Evolutionary conservation across 2,113 vertebrate species (phyloP), one percentile per base, ranked within the genome.

Genomic region (Rhizomys pruinosus): DNA sequence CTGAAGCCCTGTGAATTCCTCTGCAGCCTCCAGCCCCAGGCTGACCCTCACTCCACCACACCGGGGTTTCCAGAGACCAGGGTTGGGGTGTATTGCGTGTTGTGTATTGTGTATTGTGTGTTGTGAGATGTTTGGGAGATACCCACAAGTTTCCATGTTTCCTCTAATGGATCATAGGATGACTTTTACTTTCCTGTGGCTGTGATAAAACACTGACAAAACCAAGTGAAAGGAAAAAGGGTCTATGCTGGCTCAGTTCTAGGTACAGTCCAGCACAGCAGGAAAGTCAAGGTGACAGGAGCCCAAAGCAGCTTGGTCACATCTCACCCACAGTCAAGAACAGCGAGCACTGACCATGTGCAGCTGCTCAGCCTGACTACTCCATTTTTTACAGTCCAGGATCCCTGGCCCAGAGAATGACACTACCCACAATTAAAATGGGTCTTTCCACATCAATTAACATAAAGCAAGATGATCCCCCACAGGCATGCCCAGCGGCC

Each of bases 21-120:
- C 47, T 7, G 20, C 34, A 0, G 4, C 12, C 0, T 9, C 15
- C 7, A 6, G 19, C 2, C 11, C 23, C 9, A 11, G 3, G 15
- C 23, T 27, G 27, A 17, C n/a, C 71, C 29, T 37, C 47, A 42
- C 34, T 64, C 20, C 22, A 3, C 23, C 66, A 39, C 68, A 22
- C 47, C 1, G 37, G 57, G 4, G 74, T 15, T 37, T 42, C 73
- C 32, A 0, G 0, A 20, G 19, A 73, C 19, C 57, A 57, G 32
- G 22, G 2, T 19, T n/a, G 34, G 32, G 34, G 42, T 5, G 37
- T 32, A 16, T 42, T 39, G 32, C n/a, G n/a, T n/a, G n/a, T n/a
- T n/a, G n/a, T n/a, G n/a, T n/a, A n/a, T n/a, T n/a, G 12, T 2
- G 27, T 6, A 55, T 37, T 55, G 16, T 0, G 12, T 15, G 16